phyloP scores from a whole-genome alignment of 2,888 invertebrate species.

The Archips xylosteana region DNA sequence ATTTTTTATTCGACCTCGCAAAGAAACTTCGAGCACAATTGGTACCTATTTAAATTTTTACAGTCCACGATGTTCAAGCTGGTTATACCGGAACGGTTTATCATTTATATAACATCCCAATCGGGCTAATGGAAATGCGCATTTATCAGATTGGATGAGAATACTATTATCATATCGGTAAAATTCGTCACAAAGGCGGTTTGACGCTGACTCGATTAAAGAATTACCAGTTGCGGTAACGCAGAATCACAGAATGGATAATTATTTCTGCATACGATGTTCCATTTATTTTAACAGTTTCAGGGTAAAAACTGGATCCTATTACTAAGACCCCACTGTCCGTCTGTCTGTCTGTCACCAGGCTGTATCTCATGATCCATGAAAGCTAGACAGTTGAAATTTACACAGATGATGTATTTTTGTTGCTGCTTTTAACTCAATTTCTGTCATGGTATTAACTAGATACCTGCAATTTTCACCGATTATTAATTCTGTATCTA shows the following conservation, averaged over 20 bases:
- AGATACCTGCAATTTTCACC: no score
- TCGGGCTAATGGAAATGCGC: slow-evolving; percentile 30
- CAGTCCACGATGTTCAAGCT: not conserved
- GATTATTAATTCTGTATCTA: no score
- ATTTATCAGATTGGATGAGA: slow-evolving; percentile 30
- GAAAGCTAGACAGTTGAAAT: no score
- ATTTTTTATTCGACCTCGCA: no score
- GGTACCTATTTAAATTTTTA: no score
- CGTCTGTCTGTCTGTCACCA: no score
- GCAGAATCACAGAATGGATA: slow-evolving; percentile 17
- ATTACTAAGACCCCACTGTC: no score
- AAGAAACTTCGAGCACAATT: no score
- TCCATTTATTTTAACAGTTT: slow-evolving; percentile 19
- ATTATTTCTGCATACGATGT: slow-evolving; percentile 14
- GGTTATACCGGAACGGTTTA: not conserved
- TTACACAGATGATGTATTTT: no score
- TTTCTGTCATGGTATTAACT: no score
- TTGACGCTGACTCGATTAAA: slow-evolving; percentile 32
- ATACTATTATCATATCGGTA: slow-evolving; percentile 38
- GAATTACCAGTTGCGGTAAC: slow-evolving; percentile 31
- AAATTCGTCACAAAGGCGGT: slow-evolving; percentile 29
- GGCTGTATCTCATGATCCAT: no score
- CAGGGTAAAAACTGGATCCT: not conserved
- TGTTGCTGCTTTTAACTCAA: no score
- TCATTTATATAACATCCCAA: slow-evolving; percentile 16